A percentile compares a stretch with the other conserved stretches of the same genome.
phyloP scores from a whole-genome alignment of 2,113 vertebrate genomes.

The Ophthalmolycus amberensis region DNA sequence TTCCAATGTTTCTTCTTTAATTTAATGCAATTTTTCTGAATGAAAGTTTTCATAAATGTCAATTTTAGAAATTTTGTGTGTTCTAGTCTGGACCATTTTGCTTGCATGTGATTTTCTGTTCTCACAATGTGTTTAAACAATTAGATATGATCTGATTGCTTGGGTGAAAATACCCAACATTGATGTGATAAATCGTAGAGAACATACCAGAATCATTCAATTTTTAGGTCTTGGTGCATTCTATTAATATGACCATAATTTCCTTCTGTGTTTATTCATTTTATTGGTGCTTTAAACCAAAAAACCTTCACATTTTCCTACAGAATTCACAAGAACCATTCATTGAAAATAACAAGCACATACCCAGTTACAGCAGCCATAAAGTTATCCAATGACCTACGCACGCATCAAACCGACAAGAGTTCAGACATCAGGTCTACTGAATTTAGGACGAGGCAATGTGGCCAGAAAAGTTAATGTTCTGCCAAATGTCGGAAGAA shows the following conservation, averaged over 20 bases:
- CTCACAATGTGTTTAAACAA: neutral
- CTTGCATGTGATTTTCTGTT: neutral
- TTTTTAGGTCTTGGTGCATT: neutral
- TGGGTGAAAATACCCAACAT: neutral
- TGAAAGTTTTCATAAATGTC: neutral
- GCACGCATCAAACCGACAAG: neutral
- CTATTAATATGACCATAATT: neutral
- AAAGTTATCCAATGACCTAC: neutral
- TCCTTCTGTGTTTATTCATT: neutral
- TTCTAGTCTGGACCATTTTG: neutral
- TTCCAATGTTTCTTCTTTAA: neutral
- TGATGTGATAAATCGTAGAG: neutral
- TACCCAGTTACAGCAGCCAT: neutral
- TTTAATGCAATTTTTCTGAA: neutral
- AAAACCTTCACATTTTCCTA: constrained; percentile 11
- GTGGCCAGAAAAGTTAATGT: neutral
- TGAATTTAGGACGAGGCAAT: neutral
- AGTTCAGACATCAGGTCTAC: neutral
- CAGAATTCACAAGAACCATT: constrained; percentile 8
- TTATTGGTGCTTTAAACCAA: constrained; percentile 27
- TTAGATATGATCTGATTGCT: neutral
- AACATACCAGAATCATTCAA: neutral
- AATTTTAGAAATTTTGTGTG: neutral
- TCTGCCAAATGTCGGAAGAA: neutral
- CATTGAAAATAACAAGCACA: constrained; percentile 1